These are phyloP conservation scores for Nephila pilipes DNA, from an alignment of 1,140 invertebrate genomes.

Conservation along the genomic window DNA sequence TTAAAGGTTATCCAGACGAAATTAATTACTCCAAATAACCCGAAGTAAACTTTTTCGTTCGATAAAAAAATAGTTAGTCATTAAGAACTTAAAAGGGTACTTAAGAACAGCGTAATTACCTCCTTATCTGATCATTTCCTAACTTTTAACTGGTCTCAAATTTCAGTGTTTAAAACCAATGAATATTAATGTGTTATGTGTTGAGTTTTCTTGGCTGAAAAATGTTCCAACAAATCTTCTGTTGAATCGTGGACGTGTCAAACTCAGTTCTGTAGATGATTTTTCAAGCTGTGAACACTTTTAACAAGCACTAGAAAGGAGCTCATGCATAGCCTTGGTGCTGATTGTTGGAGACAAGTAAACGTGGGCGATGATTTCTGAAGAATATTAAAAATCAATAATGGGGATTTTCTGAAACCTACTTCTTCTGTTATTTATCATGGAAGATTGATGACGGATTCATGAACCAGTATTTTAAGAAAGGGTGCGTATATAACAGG, in stretches of 20 bases:
- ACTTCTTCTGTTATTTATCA: not conserved
- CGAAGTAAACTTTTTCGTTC: not conserved
- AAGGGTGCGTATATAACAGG: too few relatives aligned
- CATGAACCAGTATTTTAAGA: not conserved
- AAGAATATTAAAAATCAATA: not conserved
- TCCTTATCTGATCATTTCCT: not conserved
- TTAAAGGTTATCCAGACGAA: not conserved
- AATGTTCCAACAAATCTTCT: not conserved
- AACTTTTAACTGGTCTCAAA: not conserved
- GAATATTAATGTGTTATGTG: slow-evolving; percentile 1
- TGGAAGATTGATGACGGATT: not conserved
- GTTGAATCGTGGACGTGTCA: not conserved
- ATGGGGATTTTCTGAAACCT: not conserved
- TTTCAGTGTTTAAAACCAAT: slow-evolving; percentile 18
- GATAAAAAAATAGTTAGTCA: not conserved
- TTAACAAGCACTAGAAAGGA: not conserved
- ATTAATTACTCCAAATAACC: not conserved
- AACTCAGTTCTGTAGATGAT: not conserved
- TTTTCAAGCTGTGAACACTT: not conserved
- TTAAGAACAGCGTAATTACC: not conserved
- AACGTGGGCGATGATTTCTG: not conserved
- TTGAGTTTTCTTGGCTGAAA: slow-evolving; percentile 1
- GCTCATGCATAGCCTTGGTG: not conserved
- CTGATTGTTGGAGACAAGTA: not conserved
- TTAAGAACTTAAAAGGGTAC: not conserved